Conservation (phyloP, 1,140 invertebrate species). For the Druon quercuslanigerum region DNA sequence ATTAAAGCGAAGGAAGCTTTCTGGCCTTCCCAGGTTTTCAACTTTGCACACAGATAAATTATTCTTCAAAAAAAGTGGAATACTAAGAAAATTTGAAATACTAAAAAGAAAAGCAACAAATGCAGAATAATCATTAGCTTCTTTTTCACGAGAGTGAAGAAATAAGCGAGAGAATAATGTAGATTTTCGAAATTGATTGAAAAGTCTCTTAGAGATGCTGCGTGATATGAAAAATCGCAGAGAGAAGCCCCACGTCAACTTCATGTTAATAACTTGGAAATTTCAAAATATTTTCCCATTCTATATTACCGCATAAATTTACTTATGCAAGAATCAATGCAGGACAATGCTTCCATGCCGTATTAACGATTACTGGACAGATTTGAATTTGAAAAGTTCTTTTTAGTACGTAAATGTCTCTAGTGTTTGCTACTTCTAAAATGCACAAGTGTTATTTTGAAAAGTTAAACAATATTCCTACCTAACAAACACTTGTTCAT, state of each 20-base stretch:
- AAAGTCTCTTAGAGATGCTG: neutral
- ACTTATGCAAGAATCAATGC: slow-evolving; percentile 4
- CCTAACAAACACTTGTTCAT: neutral
- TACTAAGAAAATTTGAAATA: neutral
- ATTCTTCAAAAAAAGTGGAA: neutral
- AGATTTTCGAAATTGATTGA: neutral
- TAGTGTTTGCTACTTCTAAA: neutral
- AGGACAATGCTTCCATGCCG: slow-evolving; percentile 16
- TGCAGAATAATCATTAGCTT: no score
- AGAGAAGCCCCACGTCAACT: slow-evolving; percentile 26
- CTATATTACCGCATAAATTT: slow-evolving; percentile 20
- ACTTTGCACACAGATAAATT: neutral
- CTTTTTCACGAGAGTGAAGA: no score
- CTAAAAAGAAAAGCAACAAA: no score
- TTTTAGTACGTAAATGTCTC: neutral
- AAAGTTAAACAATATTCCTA: neutral
- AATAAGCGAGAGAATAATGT: neutral
- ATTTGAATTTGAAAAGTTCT: neutral
- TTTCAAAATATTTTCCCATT: slow-evolving; percentile 30
- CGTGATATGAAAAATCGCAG: slow-evolving; percentile 20
- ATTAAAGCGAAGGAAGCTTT: neutral
- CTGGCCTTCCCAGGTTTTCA: neutral
- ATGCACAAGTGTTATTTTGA: neutral
- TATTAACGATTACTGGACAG: neutral
- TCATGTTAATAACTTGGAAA: slow-evolving; percentile 12